Base-by-base conservation (phyloP, 2,797 vertebrate species). In the Phataginus tetradactyla region DNA sequence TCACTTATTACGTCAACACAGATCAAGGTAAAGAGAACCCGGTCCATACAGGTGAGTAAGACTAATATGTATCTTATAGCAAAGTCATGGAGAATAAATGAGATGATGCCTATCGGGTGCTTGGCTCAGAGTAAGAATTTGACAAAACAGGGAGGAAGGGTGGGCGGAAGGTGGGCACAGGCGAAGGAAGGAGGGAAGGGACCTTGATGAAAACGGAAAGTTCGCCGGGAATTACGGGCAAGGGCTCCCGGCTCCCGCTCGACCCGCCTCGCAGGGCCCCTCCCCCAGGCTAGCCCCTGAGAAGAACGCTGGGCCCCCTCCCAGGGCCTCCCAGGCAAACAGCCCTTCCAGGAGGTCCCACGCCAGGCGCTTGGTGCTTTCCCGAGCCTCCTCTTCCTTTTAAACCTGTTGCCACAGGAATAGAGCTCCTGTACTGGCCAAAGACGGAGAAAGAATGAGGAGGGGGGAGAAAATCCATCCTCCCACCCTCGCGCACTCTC, bases 351-450 rank as follows among this genome's bases (percentile, higher is more conserved):
- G 29, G 34, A 34, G 20, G 20, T 4, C 8, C 45, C 32, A 10
- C 0, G 14, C 93, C 91, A 93, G 81, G 27, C 64, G 72, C 37
- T 34, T 9, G 9, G 75, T 61, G 42, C 71, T 25, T 21, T 63
- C 23, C 23, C 9, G 11, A 77, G 25, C 9, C 78, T 79, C 71
- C 45, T 90, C 90, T 29, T 57, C 37, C 91, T 71, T 84, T 77
- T 77, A 77, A 90, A 94, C 80, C 81, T 97, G 90, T 95, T 95
- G 94, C 69, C 63, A 69, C 53, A 61, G 66, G 79, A 69, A 75
- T 10, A 12, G 12, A 21, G 75, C 61, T 97, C 92, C 93, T 7
- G 49, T 84, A 74, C 94, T 84, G 77, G 96, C 96, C 94, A 90
- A 95, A 92, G 86, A 74, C 72, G 20, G 59, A 88, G 32, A 92